These are phyloP conservation scores for Dipus sagitta DNA, from an alignment of 2,797 vertebrate genomes.

Conservation along the genomic window DNA sequence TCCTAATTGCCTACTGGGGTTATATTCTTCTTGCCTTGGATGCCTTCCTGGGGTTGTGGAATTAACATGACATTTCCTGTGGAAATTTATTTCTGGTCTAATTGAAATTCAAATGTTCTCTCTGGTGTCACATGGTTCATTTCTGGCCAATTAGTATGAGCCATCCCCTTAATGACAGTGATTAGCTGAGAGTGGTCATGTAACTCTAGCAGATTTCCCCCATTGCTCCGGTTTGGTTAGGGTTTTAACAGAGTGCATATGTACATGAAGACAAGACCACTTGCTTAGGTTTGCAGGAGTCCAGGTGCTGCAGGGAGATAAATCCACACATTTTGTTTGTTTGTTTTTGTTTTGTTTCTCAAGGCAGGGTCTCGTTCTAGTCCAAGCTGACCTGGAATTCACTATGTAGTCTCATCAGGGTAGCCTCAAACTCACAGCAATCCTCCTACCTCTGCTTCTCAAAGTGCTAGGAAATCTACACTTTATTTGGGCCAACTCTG, in stretches of 20 bases:
- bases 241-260: not conserved
- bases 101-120: no score
- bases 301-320: not conserved
- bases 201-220: rapidly evolving
- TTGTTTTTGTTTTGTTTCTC: no score
- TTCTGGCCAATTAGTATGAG: not conserved
- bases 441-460: no score
- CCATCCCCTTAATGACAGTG: not conserved
- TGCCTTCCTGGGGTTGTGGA: not conserved
- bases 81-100: no score
- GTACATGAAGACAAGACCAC: rapidly evolving
- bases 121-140: not conserved
- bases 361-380: no score
- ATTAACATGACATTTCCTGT: not conserved
- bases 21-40: not conserved
- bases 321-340: no score
- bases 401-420: no score
- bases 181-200: not conserved
- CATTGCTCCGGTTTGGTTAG: not conserved
- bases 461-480: no score
- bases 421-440: no score
- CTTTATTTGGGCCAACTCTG: rapidly evolving
- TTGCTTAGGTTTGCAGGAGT: not conserved
- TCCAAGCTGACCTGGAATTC: no score
- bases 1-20: not conserved